Base-by-base conservation (phyloP, 2,888 invertebrate genomes). In the Smittia sp. region DNA sequence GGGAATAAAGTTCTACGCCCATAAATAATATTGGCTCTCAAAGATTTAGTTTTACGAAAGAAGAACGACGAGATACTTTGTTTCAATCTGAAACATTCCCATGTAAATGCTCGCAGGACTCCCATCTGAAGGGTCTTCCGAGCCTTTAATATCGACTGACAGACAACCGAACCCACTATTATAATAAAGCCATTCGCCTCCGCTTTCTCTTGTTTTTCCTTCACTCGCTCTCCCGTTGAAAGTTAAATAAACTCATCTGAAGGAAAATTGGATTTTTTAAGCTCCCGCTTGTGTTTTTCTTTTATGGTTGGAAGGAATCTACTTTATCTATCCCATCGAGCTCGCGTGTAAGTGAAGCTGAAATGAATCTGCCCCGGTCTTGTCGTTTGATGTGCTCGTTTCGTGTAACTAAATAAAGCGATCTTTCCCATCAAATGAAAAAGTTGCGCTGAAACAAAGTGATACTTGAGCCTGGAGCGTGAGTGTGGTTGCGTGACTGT, bases 171-270 rank as follows among this genome's bases (percentile, higher is more conserved):
- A 46, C 46, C 58, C 58, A 22, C 18, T 58, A 20, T 58, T 20
- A n/a, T 58, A 20, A 58, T n/a, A 58, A 22, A 20, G 58, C 22
- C 18, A 58, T 58, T 58, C 58, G 38, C 20, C 11, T 22, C 22
- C 22, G 18, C n/a, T 58, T 58, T 18, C 7, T 58, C 2, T 11
- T 46, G 6, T 20, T 58, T 58, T 58, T 13, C 58, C 2, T 58
- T 58, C 22, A n/a, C 20, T 58, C 3, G 4, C n/a, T 2, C 2
- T 58, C 22, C 58, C 58, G 58, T 22, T 58, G 22, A 58, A 58
- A 58, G 58, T 58, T 58, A 58, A 58, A 58, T 58, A 58, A 58
- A 58, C 58, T 58, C 58, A 22, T 58, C 22, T 22, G n/a, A 9
- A 22, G 22, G 11, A 58, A 58, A 58, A 58, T 18, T 58, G 2